Base-by-base conservation (phyloP, 2,113 vertebrate species). In the Peucedramus taeniatus region DNA sequence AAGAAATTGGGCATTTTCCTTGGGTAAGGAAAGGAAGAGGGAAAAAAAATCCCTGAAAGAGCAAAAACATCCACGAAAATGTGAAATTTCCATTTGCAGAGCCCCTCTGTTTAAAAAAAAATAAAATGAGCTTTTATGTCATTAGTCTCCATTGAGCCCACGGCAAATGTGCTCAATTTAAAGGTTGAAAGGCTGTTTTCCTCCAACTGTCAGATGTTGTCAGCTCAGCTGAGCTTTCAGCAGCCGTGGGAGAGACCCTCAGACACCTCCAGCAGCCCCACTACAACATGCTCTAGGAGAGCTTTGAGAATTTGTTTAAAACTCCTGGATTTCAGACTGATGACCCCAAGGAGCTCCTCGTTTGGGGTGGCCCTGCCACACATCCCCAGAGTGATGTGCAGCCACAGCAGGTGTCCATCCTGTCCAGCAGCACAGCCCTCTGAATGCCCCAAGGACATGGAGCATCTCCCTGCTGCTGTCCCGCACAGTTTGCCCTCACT, bases 161-260 rank as follows among this genome's bases (percentile, higher is more conserved):
- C 77, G 81, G 76, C 59, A 72, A 94, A 95, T 69, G 45, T 83
- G 68, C 68, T 94, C 91, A 83, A 61, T 66, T 72, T 65, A 61
- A 57, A 45, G 45, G 40, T 0, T 61, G 76, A 86, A 89, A 83
- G 53, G 57, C 39, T 88, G 79, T 7, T 92, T 95, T 89, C 56
- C 50, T 91, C 37, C 59, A 64, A 3, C 54, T 91, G 83, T 40
- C 83, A 92, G 83, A 44, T 45, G 76, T 31, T 90, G 50, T 89
- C 94, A 94, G 66, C 59, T 89, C 71, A 72, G 44, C 63, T 54
- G 80, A 91, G 57, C 57, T 83, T 93, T 68, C 49, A 66, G 22
- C 35, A 44, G 49, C 74, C 4, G 0, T 30, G 20, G n/a, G 37
- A 83, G 71, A 74, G 28, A 77, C 31, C 63, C 64, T 45, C 50